These are phyloP conservation scores for Pogonophryne albipinna DNA, from an alignment of 2,797 vertebrate genomes.

Conservation along the genomic window DNA sequence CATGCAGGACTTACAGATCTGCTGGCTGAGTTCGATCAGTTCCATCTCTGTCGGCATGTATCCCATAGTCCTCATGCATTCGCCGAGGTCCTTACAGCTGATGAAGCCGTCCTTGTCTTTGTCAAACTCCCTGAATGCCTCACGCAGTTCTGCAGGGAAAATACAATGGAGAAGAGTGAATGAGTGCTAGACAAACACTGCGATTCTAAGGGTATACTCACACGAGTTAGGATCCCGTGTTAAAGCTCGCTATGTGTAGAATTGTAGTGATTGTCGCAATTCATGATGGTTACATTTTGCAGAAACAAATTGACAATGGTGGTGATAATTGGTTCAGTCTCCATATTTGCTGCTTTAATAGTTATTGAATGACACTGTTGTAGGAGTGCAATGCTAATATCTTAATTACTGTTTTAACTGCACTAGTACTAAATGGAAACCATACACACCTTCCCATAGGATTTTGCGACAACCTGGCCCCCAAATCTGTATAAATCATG, in stretches of 20 bases:
- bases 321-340: not conserved
- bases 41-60: constrained; percentile 99
- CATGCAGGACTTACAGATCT: constrained; percentile 88
- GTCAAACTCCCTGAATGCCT: constrained; percentile 96
- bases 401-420: no score
- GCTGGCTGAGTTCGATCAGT: constrained; percentile 96
- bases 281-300: not conserved
- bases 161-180: not conserved
- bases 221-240: no score
- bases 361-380: no score
- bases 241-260: no score
- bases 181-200: not conserved
- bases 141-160: constrained; percentile 89
- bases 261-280: not conserved
- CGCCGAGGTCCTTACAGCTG: constrained; percentile 95
- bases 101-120: constrained; percentile 95
- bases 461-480: no score
- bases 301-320: not conserved
- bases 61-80: constrained; percentile 98
- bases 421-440: no score
- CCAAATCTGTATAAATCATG: no score
- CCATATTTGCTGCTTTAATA: no score
- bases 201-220: not conserved
- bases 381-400: no score
- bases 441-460: no score